Evolutionary conservation across 2,797 vertebrate species (phyloP).

Genomic region (Syndactyla subalaris): DNA sequence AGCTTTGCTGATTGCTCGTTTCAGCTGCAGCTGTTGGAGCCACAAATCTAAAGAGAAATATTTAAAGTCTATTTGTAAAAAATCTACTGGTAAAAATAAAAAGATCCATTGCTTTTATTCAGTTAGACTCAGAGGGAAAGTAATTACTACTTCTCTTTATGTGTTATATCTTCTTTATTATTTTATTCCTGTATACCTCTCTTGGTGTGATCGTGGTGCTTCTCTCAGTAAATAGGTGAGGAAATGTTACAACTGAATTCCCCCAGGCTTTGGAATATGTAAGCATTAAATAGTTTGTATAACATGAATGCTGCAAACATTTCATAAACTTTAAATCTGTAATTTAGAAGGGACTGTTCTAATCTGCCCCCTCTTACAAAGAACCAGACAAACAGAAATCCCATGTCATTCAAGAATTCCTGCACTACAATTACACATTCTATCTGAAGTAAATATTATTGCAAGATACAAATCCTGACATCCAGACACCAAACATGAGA

Average conservation of each 20-base stretch:
- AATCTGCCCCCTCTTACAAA: background rate
- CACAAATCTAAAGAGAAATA: slow-evolving; percentile 65
- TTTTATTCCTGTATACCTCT: background rate
- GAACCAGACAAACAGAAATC: background rate
- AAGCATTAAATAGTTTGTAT: background rate
- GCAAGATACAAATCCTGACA: background rate
- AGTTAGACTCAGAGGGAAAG: background rate
- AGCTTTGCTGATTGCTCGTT: slow-evolving; percentile 69
- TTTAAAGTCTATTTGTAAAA: slow-evolving; percentile 48
- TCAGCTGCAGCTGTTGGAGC: slow-evolving; percentile 68
- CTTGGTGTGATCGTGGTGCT: background rate
- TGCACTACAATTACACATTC: background rate
- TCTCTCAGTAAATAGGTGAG: background rate
- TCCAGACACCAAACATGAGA: background rate
- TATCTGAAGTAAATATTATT: background rate
- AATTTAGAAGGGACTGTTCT: background rate
- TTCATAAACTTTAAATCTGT: background rate
- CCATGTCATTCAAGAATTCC: background rate
- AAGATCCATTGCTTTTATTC: background rate
- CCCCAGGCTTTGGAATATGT: background rate
- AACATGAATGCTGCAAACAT: background rate
- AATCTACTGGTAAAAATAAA: slow-evolving; percentile 28
- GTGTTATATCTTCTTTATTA: background rate
- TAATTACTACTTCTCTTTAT: background rate
- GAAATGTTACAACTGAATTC: background rate